Base-by-base conservation (phyloP, 2,113 vertebrate species). In the Protobothrops mucrosquamatus region DNA sequence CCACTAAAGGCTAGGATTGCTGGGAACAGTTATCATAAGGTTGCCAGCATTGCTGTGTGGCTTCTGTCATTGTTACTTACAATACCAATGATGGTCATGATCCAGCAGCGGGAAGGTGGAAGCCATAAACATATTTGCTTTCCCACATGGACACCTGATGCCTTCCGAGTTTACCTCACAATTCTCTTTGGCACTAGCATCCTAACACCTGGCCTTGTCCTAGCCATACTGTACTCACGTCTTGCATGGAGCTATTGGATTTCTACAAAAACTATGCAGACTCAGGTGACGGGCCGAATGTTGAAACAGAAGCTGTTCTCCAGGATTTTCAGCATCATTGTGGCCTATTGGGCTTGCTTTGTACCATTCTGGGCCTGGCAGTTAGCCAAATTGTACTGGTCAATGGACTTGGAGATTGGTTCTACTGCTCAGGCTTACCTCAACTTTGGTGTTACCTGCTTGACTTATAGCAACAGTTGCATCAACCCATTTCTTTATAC, bases 361-460 rank as follows among this genome's bases (percentile, higher is more conserved):
- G 95, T 99, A 56, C 98, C 98, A 2, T 99, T 99, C 94, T 99
- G 98, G 98, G 97, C 96, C 55, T 99, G 98, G 98, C 99, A 99
- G 95, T 96, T 99, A 34, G 97, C 97, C 0, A 91, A 97, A 88
- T 96, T 98, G 0, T 98, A 98, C 91, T 94, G 96, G 11, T 93
- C 95, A 0, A 96, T 98, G 69, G 93, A 96, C 6, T 95, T 98
- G 91, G 97, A 94, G 52, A 92, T 98, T 0, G 92, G 97, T 7
- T 95, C 97, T 1, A 74, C 97, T 0, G 18, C 97, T 14, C 98
- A 98, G 55, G 98, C 97, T 9, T 99, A 98, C 85, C 95, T 99
- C 43, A 99, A 98, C 93, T 98, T 98, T 0, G 97, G 97, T 0
- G 97, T 99, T 92, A 99, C 98, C 6, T 98, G 98, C 96, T 96